These are phyloP conservation scores for Diachasmimorpha longicaudata DNA, from an alignment of 1,140 invertebrate genomes.

Conservation along the genomic window DNA sequence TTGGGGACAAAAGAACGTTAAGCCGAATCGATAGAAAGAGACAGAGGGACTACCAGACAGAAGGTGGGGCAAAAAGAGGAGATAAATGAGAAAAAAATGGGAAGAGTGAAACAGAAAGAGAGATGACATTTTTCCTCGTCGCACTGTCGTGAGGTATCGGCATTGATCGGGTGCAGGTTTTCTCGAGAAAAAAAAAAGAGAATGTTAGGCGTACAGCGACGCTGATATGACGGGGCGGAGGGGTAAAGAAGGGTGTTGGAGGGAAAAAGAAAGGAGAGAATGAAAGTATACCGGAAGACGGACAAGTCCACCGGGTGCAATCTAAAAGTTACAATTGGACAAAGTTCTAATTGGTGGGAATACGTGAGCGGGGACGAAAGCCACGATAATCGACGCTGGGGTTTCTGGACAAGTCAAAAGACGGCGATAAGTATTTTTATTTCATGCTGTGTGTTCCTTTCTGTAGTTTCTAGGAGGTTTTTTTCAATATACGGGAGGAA, in stretches of 20 bases:
- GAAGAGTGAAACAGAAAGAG: neutral
- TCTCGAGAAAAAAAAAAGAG: neutral
- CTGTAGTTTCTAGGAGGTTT: neutral
- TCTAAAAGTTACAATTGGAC: slow-evolving; percentile 35
- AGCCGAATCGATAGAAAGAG: slow-evolving; percentile 19
- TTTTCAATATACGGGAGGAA: neutral
- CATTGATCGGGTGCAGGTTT: slow-evolving; percentile 11
- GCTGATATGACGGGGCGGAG: neutral
- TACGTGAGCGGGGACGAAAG: slow-evolving; percentile 31
- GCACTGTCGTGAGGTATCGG: slow-evolving; percentile 12
- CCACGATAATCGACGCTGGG: slow-evolving; percentile 20
- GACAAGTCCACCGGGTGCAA: slow-evolving; percentile 25
- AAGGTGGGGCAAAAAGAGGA: neutral
- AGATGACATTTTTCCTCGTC: slow-evolving; percentile 21
- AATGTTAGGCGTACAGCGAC: neutral
- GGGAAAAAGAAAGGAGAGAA: neutral
- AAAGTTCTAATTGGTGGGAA: slow-evolving; percentile 37
- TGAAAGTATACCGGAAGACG: neutral
- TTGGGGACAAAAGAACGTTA: slow-evolving; percentile 8
- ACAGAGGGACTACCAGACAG: neutral
- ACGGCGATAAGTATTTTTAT: neutral
- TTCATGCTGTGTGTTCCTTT: neutral
- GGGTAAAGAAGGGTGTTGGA: neutral
- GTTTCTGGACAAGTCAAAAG: slow-evolving; percentile 10
- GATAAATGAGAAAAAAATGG: neutral